These are phyloP conservation scores for Caenorhabditis macrosperma DNA, from an alignment of 2,888 invertebrate genomes.

Conservation along the genomic window DNA sequence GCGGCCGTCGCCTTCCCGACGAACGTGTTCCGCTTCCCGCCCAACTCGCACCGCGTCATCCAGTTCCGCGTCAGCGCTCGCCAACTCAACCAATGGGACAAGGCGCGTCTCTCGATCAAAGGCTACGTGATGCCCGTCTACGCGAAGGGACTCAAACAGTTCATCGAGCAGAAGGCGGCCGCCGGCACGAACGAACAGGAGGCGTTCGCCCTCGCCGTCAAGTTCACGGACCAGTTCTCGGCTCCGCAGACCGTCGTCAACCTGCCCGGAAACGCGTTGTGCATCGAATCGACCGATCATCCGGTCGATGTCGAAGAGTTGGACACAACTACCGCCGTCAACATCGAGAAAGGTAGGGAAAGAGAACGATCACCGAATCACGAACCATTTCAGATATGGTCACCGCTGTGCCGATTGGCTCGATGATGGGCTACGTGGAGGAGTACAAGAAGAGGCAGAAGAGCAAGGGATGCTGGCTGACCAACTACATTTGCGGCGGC, in stretches of 20 bases:
- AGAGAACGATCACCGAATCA: not conserved
- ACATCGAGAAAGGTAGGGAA: slow-evolving; percentile 45
- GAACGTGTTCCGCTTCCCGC: slow-evolving; percentile 55
- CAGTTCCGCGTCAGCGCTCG: slow-evolving; percentile 48
- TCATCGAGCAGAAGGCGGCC: slow-evolving; percentile 33
- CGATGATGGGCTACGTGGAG: slow-evolving; percentile 47
- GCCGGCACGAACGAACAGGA: slow-evolving; percentile 21
- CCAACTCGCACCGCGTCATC: slow-evolving; percentile 39
- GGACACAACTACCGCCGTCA: slow-evolving; percentile 48
- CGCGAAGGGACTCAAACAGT: slow-evolving; percentile 26
- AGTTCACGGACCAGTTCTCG: slow-evolving; percentile 44
- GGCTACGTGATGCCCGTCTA: slow-evolving; percentile 54
- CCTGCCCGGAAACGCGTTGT: slow-evolving; percentile 44
- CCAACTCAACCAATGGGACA: slow-evolving; percentile 29
- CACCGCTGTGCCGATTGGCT: slow-evolving; percentile 55
- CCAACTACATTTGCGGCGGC: slow-evolving; percentile 42
- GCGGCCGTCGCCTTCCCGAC: slow-evolving; percentile 41
- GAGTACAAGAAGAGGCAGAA: slow-evolving; percentile 28
- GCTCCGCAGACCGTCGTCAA: slow-evolving; percentile 54
- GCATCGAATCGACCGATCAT: slow-evolving; percentile 51
- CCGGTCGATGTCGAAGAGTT: slow-evolving; percentile 53
- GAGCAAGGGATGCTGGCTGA: slow-evolving; percentile 44
- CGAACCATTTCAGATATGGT: slow-evolving; percentile 28
- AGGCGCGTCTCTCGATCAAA: slow-evolving; percentile 15
- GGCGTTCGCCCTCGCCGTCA: slow-evolving; percentile 40